Conservation (phyloP, 1,140 invertebrate genomes). For the Drosophila nigrodunni region DNA sequence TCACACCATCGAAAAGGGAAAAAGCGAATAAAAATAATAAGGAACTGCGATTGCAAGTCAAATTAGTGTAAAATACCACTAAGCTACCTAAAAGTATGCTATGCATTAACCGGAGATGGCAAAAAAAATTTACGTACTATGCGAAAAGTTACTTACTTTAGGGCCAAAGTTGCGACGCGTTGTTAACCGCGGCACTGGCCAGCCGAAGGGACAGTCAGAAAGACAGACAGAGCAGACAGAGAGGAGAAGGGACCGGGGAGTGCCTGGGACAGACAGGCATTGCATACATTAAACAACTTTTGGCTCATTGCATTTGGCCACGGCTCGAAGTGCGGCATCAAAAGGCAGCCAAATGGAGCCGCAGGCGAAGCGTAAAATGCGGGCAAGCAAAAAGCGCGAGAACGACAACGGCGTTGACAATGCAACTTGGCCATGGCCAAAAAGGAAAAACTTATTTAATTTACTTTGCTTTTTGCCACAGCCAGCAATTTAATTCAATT, state of each 20-base stretch:
- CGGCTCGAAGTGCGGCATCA: conserved; percentile 40
- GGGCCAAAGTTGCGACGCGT: conserved; percentile 73
- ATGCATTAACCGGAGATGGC: conserved; percentile 55
- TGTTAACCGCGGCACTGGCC: conserved; percentile 70
- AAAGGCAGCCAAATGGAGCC: conserved; percentile 67
- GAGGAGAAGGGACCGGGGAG: too few relatives aligned
- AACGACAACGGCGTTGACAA: conserved; percentile 74
- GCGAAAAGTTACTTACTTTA: conserved; percentile 79
- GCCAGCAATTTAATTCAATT: conserved; percentile 82
- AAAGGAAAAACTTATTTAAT: conserved; percentile 83
- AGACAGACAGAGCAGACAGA: conserved; percentile 2
- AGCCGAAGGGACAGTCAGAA: not conserved
- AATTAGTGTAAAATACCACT: conserved; percentile 82
- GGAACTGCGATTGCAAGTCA: conserved; percentile 59
- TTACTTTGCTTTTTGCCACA: conserved; percentile 83
- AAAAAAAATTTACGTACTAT: conserved; percentile 77
- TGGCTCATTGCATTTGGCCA: conserved; percentile 79
- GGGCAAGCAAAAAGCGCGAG: conserved; percentile 78
- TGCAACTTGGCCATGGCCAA: conserved; percentile 77
- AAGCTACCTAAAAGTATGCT: conserved; percentile 81
- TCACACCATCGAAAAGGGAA: conserved; percentile 73
- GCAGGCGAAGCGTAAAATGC: conserved; percentile 80
- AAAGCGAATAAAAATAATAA: conserved; percentile 25
- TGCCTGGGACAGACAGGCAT: conserved; percentile 40
- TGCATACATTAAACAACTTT: conserved; percentile 84